These are phyloP conservation scores for Troides helena DNA, from an alignment of 2,888 invertebrate genomes.

Conservation along the genomic window DNA sequence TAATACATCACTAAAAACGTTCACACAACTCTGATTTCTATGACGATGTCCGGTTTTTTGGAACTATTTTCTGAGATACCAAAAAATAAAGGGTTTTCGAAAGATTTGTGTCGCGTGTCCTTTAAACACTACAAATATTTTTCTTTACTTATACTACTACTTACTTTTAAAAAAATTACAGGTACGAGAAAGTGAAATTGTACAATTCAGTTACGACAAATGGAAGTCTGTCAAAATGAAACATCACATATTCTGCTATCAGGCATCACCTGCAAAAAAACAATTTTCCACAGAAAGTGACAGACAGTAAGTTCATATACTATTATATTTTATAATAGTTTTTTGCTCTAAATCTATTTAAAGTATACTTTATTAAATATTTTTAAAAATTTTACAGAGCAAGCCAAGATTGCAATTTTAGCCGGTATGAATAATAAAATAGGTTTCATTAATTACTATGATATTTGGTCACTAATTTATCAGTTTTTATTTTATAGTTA, in stretches of 20 bases:
- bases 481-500: neutral
- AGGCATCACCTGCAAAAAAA: constrained; percentile 90
- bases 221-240: constrained; percentile 92
- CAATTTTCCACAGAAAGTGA: constrained; percentile 90
- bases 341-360: neutral
- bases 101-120: too few species aligned
- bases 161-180: constrained; percentile 40
- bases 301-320: constrained; percentile 66
- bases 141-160: too few species aligned
- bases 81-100: too few species aligned
- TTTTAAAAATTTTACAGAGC: constrained; percentile 65
- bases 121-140: too few species aligned
- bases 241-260: constrained; percentile 93
- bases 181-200: constrained; percentile 90
- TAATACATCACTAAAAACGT: too few species aligned
- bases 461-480: neutral
- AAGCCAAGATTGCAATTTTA: constrained; percentile 76
- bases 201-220: constrained; percentile 89
- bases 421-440: constrained; percentile 61
- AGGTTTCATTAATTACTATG: neutral
- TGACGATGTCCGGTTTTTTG: too few species aligned
- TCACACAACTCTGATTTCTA: too few species aligned
- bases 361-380: constrained; percentile 1
- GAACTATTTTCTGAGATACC: too few species aligned
- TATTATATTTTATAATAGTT: neutral